These are phyloP conservation scores for Trachops cirrhosus DNA, from an alignment of 2,797 vertebrate species.

Conservation along the genomic window DNA sequence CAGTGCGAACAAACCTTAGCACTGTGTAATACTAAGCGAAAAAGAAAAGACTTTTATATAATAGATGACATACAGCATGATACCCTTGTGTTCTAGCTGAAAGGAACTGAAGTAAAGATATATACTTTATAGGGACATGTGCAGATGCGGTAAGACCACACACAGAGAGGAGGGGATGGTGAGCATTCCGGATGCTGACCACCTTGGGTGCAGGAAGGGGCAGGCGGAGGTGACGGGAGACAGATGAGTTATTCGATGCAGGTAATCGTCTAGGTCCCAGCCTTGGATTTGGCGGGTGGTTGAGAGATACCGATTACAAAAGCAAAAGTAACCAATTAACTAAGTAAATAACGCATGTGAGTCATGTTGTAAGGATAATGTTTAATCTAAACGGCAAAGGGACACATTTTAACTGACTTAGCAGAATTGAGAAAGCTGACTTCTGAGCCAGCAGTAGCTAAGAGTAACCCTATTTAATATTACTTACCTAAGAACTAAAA, in stretches of 20 bases:
- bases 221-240: neutral
- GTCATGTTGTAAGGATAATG: neutral
- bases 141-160: neutral
- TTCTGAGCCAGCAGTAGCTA: neutral
- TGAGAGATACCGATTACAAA: conserved; percentile 14
- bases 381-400: conserved; percentile 28
- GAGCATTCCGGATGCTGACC: neutral
- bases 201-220: neutral
- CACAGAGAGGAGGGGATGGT: neutral
- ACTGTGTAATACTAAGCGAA: neutral
- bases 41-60: neutral
- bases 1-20: neutral
- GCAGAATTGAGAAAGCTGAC: neutral
- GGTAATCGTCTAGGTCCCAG: neutral
- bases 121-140: neutral
- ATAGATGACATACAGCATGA: neutral
- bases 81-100: neutral
- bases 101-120: conserved; percentile 9
- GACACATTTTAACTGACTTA: neutral
- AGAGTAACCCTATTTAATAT: neutral
- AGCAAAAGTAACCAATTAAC: conserved; percentile 25
- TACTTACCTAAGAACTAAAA: neutral
- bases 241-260: neutral
- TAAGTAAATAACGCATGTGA: neutral
- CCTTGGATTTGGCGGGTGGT: neutral